Evolutionary conservation across 2,888 invertebrate genomes (phyloP).

Genomic region (Lasius fuliginosus): DNA sequence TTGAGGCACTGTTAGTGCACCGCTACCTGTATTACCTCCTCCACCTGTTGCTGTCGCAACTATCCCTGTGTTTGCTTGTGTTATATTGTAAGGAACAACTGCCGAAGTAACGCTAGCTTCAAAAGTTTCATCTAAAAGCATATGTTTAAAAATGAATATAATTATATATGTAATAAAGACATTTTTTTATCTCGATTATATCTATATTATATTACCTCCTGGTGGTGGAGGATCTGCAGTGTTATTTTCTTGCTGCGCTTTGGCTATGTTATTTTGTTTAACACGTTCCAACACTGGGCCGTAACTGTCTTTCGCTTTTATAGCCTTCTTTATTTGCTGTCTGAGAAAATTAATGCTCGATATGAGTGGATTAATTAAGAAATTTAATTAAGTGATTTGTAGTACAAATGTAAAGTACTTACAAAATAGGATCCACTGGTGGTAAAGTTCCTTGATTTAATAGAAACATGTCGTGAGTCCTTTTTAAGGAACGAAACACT

Average conservation of each 20-base stretch:
- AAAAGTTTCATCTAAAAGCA: conserved; percentile 71
- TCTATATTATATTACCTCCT: conserved; percentile 80
- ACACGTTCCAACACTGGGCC: conserved; percentile 94
- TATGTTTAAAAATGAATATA: conserved; percentile 12
- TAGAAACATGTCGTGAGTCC: conserved; percentile 99
- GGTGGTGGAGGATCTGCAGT: conserved; percentile 86
- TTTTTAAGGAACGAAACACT: conserved; percentile 98
- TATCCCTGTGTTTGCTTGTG: conserved; percentile 48
- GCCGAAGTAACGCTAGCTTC: conserved; percentile 49
- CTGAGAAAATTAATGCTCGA: conserved; percentile 85
- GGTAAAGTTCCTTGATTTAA: conserved; percentile 96
- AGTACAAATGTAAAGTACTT: conserved; percentile 83
- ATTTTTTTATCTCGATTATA: neutral
- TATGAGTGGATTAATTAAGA: neutral
- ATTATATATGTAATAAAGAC: neutral
- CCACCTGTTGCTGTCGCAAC: conserved; percentile 10
- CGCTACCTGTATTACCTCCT: conserved; percentile 34
- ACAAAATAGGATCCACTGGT: conserved; percentile 94
- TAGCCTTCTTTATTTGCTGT: conserved; percentile 90
- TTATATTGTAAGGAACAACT: conserved; percentile 63
- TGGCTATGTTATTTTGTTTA: conserved; percentile 89
- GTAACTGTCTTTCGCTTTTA: conserved; percentile 95
- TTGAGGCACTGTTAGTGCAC: conserved; percentile 84
- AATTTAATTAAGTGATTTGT: neutral
- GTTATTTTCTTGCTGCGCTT: conserved; percentile 87